Percentiles rank a stretch among this genome's conserved stretches.
Conservation (phyloP, 2,797 vertebrate species). For the Phrynocephalus forsythii region DNA sequence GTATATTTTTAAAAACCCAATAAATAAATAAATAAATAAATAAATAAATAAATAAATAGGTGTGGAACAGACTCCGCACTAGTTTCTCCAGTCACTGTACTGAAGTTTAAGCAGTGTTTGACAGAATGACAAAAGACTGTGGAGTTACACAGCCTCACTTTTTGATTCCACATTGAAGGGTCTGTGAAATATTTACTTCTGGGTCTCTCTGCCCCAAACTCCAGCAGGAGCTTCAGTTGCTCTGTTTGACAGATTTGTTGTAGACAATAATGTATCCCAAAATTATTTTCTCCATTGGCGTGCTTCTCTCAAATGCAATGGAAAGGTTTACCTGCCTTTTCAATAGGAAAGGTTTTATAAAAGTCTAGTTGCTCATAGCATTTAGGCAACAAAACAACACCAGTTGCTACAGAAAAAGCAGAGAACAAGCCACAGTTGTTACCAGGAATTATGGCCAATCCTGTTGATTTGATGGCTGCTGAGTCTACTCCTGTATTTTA, state of each 20-base stretch:
- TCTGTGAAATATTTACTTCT: slow-evolving; percentile 3
- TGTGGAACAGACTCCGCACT: too few relatives aligned
- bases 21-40: too few relatives aligned
- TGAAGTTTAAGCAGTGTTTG: neutral
- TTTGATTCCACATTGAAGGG: neutral
- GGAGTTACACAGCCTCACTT: neutral
- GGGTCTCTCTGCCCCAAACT: too few relatives aligned
- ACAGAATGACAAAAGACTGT: neutral
- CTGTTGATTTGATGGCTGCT: slow-evolving; percentile 47
- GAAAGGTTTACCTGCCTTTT: neutral
- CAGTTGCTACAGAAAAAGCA: slow-evolving; percentile 28
- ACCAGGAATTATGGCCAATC: slow-evolving; percentile 14
- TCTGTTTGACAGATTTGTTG: neutral
- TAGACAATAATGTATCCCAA: neutral
- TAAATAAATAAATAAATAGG: too few relatives aligned
- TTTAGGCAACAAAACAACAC: slow-evolving; percentile 12
- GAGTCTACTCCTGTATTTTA: slow-evolving; percentile 31
- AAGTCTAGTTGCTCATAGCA: neutral
- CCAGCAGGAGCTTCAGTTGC: fast-evolving
- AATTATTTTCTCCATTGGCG: fast-evolving
- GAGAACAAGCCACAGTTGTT: neutral
- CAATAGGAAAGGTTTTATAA: neutral
- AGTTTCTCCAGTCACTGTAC: neutral
- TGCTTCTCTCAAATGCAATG: neutral
- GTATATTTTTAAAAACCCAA: too few relatives aligned